Conservation (phyloP, 2,113 vertebrate species). For the Dolichallabes microphthalmus region DNA sequence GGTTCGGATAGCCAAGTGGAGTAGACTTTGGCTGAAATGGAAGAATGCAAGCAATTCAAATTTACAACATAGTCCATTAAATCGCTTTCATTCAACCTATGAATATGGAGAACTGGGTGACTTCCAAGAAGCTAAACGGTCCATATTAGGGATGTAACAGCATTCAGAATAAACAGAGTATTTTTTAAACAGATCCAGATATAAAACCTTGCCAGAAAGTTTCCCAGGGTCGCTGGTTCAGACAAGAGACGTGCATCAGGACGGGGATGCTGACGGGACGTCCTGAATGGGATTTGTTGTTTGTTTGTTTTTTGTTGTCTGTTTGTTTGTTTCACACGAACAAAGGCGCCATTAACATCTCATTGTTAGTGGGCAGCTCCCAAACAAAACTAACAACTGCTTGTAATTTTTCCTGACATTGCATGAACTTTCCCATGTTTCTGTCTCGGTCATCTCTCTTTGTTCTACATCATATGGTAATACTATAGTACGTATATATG, state of each 20-base stretch:
- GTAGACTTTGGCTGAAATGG: neutral
- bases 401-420: no score
- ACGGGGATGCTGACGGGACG: neutral
- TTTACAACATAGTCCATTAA: neutral
- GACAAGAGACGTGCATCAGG: neutral
- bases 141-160: neutral
- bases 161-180: neutral
- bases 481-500: no score
- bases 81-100: neutral
- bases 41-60: conserved; percentile 6
- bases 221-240: neutral
- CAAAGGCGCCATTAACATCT: neutral
- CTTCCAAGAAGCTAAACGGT: neutral
- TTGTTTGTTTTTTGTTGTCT: no score
- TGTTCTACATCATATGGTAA: no score
- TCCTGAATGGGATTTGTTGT: neutral
- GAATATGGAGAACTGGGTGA: neutral
- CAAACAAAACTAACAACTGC: neutral
- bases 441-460: no score
- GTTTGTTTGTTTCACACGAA: neutral
- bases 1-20: neutral
- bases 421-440: no score
- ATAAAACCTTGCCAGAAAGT: neutral
- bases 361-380: neutral
- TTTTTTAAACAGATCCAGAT: neutral